phyloP scores from a whole-genome alignment of 2,797 vertebrate genomes.

The Chaetophractus vellerosus region DNA sequence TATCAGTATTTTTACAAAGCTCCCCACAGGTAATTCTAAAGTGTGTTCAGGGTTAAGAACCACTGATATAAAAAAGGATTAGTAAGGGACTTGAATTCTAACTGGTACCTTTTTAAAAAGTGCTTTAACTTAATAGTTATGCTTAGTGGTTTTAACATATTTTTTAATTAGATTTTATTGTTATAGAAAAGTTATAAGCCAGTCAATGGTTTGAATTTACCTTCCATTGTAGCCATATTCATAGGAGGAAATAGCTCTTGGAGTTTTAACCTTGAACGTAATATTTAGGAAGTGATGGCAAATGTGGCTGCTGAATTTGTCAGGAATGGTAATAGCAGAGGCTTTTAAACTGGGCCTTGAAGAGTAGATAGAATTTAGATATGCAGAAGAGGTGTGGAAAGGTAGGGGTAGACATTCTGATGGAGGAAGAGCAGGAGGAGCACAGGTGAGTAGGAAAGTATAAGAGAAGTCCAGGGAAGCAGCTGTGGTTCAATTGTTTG shows the following conservation, averaged over 20 bases:
- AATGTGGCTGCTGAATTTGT: background rate
- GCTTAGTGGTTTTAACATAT: background rate
- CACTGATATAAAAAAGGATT: background rate
- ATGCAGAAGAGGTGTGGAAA: background rate
- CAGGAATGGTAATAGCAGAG: background rate
- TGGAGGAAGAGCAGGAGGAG: background rate
- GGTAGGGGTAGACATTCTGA: background rate
- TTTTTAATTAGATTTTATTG: conserved; percentile 42
- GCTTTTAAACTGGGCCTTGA: background rate
- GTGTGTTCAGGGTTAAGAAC: background rate
- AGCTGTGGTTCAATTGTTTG: no score
- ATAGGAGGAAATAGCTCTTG: background rate
- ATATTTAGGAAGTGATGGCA: background rate
- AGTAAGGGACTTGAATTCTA: background rate
- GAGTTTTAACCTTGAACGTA: conserved; percentile 40
- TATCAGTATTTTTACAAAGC: background rate
- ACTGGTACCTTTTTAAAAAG: background rate
- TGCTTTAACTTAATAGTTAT: conserved; percentile 13
- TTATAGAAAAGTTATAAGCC: background rate
- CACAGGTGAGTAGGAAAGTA: background rate
- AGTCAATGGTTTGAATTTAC: conserved; percentile 15
- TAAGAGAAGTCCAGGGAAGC: conserved; percentile 9
- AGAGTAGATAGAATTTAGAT: background rate
- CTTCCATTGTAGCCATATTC: background rate
- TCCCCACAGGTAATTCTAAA: background rate